Evolutionary conservation across 2,113 vertebrate species (phyloP).

Genomic region (Clarias magur): DNA sequence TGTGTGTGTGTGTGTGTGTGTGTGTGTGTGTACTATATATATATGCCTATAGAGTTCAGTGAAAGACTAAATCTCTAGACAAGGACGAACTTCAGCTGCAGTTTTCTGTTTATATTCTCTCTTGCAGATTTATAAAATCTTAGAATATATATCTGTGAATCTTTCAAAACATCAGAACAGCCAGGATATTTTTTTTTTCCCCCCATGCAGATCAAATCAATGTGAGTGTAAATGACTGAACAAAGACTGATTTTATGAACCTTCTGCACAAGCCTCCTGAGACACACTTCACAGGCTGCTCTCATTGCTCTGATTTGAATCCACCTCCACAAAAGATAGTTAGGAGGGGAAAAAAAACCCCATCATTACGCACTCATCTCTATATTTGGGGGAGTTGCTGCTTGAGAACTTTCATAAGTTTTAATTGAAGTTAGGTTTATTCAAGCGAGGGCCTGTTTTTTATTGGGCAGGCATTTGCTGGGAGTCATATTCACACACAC

Average conservation of each 20-base stretch:
- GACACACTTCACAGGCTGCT: neutral
- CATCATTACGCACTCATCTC: neutral
- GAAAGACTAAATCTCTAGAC: neutral
- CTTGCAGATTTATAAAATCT: neutral
- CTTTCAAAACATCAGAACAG: neutral
- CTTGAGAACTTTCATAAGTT: neutral
- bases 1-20: no score
- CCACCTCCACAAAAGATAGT: neutral
- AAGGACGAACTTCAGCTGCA: neutral
- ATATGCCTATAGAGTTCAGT: neutral
- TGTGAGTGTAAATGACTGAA: constrained; percentile 1
- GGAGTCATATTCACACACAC: neutral
- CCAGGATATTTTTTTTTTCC: neutral
- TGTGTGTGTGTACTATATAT: no score
- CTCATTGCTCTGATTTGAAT: neutral
- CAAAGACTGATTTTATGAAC: neutral
- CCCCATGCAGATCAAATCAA: neutral
- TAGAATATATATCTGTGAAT: neutral
- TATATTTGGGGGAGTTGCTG: neutral
- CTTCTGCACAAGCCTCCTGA: neutral
- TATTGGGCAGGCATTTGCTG: neutral
- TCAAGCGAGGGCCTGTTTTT: neutral
- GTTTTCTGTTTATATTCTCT: neutral
- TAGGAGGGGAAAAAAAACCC: no score
- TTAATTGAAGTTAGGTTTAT: neutral